Conservation (phyloP, 2,797 vertebrate species). For the Poecilia gillii region DNA sequence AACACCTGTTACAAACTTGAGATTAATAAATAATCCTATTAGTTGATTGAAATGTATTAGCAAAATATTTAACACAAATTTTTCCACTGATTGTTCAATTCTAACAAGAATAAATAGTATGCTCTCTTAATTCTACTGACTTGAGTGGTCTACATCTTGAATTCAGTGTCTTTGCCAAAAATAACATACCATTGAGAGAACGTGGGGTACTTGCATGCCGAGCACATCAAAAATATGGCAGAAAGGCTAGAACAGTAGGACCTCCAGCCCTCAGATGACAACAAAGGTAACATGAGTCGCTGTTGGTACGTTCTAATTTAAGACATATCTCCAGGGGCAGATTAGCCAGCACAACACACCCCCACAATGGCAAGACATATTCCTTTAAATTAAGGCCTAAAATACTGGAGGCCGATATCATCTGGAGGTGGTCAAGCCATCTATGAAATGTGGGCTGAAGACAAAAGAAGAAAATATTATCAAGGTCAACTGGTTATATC, state of each 20-base stretch:
- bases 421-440: constrained; percentile 48
- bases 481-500: constrained; percentile 31
- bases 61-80: background rate
- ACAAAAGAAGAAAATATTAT: constrained; percentile 22
- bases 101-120: background rate
- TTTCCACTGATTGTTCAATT: background rate
- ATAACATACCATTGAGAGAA: constrained; percentile 10
- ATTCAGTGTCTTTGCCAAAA: background rate
- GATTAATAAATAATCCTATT: background rate
- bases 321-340: constrained; percentile 66
- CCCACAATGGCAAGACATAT: constrained; percentile 44
- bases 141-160: background rate
- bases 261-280: constrained; percentile 62
- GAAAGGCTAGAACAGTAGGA: constrained; percentile 47
- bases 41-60: background rate
- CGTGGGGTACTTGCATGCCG: constrained; percentile 21
- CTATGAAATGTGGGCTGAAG: constrained; percentile 9
- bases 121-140: background rate
- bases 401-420: constrained; percentile 52
- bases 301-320: constrained; percentile 75
- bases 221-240: constrained; percentile 28
- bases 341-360: constrained; percentile 66
- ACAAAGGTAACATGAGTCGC: constrained; percentile 75
- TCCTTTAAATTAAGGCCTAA: constrained; percentile 54
- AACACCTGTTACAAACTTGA: background rate